Conservation (phyloP, 2,888 invertebrate species). For the Ramazzottius varieornatus region DNA sequence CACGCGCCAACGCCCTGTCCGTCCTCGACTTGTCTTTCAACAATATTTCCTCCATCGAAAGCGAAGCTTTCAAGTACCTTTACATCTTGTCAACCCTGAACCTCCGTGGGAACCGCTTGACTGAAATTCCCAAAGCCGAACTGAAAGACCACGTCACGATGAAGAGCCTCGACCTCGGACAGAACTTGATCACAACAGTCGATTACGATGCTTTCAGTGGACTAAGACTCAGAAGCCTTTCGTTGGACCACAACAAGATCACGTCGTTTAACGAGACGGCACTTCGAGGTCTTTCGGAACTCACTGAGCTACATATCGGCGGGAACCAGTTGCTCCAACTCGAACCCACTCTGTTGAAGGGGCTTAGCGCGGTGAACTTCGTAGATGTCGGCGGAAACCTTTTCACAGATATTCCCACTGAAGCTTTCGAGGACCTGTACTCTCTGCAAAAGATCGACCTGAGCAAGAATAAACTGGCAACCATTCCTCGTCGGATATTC, state of each 20-base stretch:
- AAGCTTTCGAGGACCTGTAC: not conserved
- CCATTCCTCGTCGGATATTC: not conserved
- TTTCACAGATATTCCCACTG: not conserved
- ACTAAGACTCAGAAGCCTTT: not conserved
- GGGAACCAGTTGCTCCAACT: not conserved
- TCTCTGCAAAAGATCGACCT: not conserved
- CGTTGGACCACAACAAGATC: not conserved
- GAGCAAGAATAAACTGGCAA: not conserved
- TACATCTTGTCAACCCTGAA: not conserved
- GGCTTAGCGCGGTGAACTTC: not conserved
- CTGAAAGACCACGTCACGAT: not conserved
- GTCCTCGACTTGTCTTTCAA: not conserved
- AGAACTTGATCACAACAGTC: not conserved
- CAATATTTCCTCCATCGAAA: not conserved
- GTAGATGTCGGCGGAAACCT: not conserved
- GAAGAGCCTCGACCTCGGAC: not conserved
- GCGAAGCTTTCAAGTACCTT: not conserved
- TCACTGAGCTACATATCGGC: not conserved
- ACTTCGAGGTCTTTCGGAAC: not conserved
- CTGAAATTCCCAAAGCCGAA: not conserved
- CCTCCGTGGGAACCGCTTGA: conserved; percentile 2
- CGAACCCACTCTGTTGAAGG: not conserved
- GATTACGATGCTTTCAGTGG: not conserved
- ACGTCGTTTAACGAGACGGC: conserved; percentile 1
- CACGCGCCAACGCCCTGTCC: not conserved